A percentile compares a stretch with the other conserved stretches of the same genome.
Evolutionary conservation across 2,797 vertebrate species (phyloP).

Genomic region (Siniperca obscura): DNA sequence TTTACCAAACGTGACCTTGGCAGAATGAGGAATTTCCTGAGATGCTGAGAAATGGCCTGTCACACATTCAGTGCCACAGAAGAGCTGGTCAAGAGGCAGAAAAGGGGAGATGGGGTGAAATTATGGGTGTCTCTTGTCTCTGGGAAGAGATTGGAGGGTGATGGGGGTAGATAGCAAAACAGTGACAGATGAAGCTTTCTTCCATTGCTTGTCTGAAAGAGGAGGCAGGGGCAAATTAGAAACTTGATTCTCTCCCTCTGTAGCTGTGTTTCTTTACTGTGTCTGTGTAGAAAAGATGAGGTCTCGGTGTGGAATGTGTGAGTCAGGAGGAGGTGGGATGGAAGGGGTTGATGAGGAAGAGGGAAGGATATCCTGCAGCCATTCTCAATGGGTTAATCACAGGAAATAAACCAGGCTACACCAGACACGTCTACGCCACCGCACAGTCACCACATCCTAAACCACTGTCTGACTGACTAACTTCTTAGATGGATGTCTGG

Average conservation of each 20-base stretch:
- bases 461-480: constrained; percentile 53
- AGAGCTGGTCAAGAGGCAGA: constrained; percentile 45
- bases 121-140: constrained; percentile 35
- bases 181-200: constrained; percentile 47
- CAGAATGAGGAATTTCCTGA: constrained; percentile 74
- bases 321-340: constrained; percentile 73
- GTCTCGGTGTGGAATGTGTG: constrained; percentile 75
- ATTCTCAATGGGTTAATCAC: constrained; percentile 81
- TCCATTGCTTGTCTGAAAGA: constrained; percentile 41
- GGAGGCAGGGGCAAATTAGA: constrained; percentile 47
- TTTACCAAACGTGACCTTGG: constrained; percentile 72
- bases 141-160: constrained; percentile 38
- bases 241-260: constrained; percentile 40
- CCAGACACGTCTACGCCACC: constrained; percentile 67
- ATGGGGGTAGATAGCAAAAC: constrained; percentile 23
- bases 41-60: constrained; percentile 59
- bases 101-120: constrained; percentile 32
- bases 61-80: constrained; percentile 55
- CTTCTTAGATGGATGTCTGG: constrained; percentile 46
- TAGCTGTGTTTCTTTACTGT: constrained; percentile 26
- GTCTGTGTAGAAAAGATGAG: constrained; percentile 64
- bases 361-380: constrained; percentile 77
- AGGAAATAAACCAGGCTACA: constrained; percentile 70
- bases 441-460: constrained; percentile 75
- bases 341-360: constrained; percentile 62